Base-by-base conservation (phyloP, 2,888 invertebrate species). In the Macrophya annulata region DNA sequence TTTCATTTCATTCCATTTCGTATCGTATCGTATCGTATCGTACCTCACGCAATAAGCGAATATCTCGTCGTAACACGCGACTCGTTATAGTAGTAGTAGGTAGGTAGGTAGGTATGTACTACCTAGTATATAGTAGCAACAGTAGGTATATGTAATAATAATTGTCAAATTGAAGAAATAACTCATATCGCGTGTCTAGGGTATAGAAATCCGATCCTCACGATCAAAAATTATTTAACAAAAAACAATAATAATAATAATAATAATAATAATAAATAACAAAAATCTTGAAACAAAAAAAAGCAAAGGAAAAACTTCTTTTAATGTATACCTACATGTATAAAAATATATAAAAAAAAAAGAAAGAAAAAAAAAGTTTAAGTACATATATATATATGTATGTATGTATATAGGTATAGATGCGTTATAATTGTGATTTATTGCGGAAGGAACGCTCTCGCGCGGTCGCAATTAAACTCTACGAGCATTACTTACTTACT, bases 391-490 rank as follows among this genome's bases (percentile, higher is more conserved):
- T 31, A 31, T 31, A 3, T 31, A 31, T 31, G 31, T 31, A 31
- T 31, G 31, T 31, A 31, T 31, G 31, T 31, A 31, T 31, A 40
- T 0, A 17, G 43, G n/a, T 71, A 55, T 76, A 74, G 43, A 37
- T 51, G 51, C 77, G 77, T 31, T 31, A 31, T 77, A 77, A 77
- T 77, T 77, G 77, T 55, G 77, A 77, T 77, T 77, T 77, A 77
- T 77, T 37, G 77, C 31, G 77, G 77, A 77, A 77, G 77, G 48
- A 77, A 77, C 51, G 77, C 37, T 77, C 55, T 17, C 48, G 25
- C 15, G 37, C 51, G 37, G 31, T n/a, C 77, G 77, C 77, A 77
- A 77, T 77, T 55, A 77, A 77, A 77, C 51, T 37, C 55, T 51
- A 1, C 31, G 17, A 6, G 77, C n/a, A 51, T 51, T 17, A 55